A percentile compares a stretch with the other conserved stretches of the same genome.
phyloP scores from a whole-genome alignment of 2,888 invertebrate genomes.

The Drosophila macrospina region DNA sequence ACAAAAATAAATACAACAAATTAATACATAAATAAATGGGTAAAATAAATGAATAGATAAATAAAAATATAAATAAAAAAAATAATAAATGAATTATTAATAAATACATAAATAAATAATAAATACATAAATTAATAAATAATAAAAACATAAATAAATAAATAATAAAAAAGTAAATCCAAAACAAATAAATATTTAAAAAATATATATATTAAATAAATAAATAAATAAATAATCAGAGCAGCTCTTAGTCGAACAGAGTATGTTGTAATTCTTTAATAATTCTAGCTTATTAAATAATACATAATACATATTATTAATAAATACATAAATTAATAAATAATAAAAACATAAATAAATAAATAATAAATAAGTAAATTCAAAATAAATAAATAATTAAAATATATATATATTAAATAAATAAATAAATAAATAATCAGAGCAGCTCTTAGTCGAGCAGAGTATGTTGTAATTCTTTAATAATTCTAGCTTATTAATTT shows the following conservation, averaged over 20 bases:
- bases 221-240: no score
- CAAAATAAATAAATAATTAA: not conserved
- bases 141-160: not conserved
- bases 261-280: not conserved
- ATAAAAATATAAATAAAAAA: no score
- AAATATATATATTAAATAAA: not conserved
- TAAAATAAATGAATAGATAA: no score
- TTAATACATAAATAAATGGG: no score
- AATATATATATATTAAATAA: no score
- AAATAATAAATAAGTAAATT: not conserved
- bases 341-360: not conserved
- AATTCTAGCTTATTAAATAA: no score
- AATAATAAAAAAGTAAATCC: not conserved
- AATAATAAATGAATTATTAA: no score
- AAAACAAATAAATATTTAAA: not conserved
- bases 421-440: not conserved
- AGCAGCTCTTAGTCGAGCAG: not conserved
- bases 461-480: not conserved
- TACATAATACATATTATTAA: no score
- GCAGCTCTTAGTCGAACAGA: not conserved
- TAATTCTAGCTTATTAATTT: conserved; percentile 16
- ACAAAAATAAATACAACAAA: no score
- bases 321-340: not conserved
- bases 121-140: not conserved
- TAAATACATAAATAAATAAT: no score